phyloP scores from a whole-genome alignment of 2,113 vertebrate species.

The Sinocyclocheilus maitianheensis region DNA sequence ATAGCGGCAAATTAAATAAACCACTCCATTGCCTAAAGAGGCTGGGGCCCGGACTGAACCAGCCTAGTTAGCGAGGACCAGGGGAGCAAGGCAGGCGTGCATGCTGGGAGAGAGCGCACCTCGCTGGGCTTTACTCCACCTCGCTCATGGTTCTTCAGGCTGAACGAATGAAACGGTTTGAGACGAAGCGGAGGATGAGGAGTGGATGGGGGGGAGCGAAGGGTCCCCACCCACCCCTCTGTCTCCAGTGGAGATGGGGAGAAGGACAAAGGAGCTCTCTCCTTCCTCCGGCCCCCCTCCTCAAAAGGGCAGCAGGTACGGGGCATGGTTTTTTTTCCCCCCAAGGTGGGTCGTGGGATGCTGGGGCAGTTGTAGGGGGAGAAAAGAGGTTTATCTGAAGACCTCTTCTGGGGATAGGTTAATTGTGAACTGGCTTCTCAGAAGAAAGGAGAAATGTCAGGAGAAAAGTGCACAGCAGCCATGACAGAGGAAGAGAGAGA shows the following conservation, averaged over 20 bases:
- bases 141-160: slow-evolving; percentile 2
- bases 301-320: slow-evolving; percentile 54
- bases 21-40: slow-evolving; percentile 86
- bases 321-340: slow-evolving; percentile 42
- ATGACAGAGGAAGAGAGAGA: neutral
- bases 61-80: slow-evolving; percentile 73
- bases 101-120: neutral
- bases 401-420: slow-evolving; percentile 39
- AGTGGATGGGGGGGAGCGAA: slow-evolving; percentile 45
- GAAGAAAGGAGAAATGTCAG: slow-evolving; percentile 40
- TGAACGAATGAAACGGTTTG: neutral
- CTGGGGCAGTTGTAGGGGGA: slow-evolving; percentile 14
- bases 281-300: slow-evolving; percentile 25
- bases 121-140: neutral
- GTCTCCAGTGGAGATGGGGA: slow-evolving; percentile 42
- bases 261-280: slow-evolving; percentile 40
- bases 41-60: slow-evolving; percentile 77
- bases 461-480: slow-evolving; percentile 23
- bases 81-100: slow-evolving; percentile 67
- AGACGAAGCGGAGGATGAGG: slow-evolving; percentile 34
- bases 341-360: slow-evolving; percentile 36
- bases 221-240: slow-evolving; percentile 1
- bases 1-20: slow-evolving; percentile 99
- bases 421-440: neutral
- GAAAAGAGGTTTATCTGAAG: slow-evolving; percentile 34